Conservation (phyloP, 2,888 invertebrate genomes). For the Teleogryllus oceanicus region DNA sequence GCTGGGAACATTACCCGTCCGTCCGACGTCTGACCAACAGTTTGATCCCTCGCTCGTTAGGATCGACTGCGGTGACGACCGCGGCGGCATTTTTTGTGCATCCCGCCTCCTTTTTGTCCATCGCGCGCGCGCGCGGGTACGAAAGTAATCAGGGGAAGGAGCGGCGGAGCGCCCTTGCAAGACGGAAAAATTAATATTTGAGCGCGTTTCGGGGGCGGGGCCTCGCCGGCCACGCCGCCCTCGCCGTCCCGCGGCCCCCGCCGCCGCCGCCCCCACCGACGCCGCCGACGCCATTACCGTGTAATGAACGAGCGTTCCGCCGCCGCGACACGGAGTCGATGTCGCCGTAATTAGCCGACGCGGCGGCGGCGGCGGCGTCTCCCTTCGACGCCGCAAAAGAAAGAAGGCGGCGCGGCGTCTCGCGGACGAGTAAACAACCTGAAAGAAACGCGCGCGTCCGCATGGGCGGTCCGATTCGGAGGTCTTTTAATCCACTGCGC, state of each 20-base stretch:
- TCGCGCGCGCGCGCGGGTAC: not conserved
- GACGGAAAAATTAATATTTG: not conserved
- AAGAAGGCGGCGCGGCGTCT: not conserved
- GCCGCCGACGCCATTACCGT: not conserved
- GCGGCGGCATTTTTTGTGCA: not conserved
- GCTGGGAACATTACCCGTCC: no score
- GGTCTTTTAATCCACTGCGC: not conserved
- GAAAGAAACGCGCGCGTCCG: not conserved
- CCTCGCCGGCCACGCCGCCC: not conserved
- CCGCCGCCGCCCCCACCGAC: no score
- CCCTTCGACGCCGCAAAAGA: conserved; percentile 11
- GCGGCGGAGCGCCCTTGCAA: not conserved
- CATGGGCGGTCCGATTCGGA: not conserved
- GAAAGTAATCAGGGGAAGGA: conserved; percentile 18
- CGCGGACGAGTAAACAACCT: not conserved
- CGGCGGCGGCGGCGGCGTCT: not conserved
- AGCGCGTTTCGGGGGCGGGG: not conserved
- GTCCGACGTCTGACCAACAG: not conserved
- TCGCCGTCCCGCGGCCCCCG: not conserved
- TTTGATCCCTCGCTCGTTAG: conserved; percentile 7
- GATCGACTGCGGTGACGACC: not conserved
- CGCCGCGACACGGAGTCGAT: not conserved
- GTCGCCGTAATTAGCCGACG: not conserved
- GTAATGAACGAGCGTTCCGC: not conserved
- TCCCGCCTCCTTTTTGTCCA: no score